Conservation (phyloP, 2,797 vertebrate species). For the Schizothorax lantsangensis region DNA sequence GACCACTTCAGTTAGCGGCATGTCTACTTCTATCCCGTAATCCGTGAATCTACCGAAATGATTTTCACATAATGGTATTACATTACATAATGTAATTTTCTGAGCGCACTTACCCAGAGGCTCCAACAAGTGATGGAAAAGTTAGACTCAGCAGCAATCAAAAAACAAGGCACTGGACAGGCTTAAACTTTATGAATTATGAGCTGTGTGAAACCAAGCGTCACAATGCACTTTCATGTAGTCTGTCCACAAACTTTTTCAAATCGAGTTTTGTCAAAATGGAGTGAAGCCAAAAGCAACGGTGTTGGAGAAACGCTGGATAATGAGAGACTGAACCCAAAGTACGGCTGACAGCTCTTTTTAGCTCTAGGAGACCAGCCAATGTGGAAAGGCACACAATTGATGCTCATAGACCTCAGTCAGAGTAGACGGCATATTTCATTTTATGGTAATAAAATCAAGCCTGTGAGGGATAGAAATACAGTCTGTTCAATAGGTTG, state of each 20-base stretch:
- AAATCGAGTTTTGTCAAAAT: constrained; percentile 41
- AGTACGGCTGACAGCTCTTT: constrained; percentile 49
- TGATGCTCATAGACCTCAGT: background rate
- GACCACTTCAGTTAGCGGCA: constrained; percentile 10
- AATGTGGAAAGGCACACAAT: background rate
- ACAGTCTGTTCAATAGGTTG: background rate
- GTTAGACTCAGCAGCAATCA: constrained; percentile 44
- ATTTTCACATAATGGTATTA: constrained; percentile 48
- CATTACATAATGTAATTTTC: constrained; percentile 40
- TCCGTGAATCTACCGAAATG: constrained; percentile 11
- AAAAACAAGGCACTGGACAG: constrained; percentile 27
- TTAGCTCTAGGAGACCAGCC: constrained; percentile 43
- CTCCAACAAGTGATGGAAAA: constrained; percentile 52
- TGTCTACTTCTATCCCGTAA: constrained; percentile 21
- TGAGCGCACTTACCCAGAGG: constrained; percentile 37
- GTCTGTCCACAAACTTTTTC: constrained; percentile 29
- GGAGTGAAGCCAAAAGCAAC: constrained; percentile 46
- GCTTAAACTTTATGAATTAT: constrained; percentile 39
- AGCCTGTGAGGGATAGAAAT: constrained; percentile 4
- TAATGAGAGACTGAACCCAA: constrained; percentile 41
- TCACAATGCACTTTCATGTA: constrained; percentile 25
- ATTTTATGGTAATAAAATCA: constrained; percentile 3
- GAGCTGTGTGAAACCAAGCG: constrained; percentile 40
- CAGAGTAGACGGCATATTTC: background rate
- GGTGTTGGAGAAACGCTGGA: constrained; percentile 18